Percentiles rank a stretch among this genome's conserved stretches.
Conservation (phyloP, 2,113 vertebrate species). For the Sciurus niger region DNA sequence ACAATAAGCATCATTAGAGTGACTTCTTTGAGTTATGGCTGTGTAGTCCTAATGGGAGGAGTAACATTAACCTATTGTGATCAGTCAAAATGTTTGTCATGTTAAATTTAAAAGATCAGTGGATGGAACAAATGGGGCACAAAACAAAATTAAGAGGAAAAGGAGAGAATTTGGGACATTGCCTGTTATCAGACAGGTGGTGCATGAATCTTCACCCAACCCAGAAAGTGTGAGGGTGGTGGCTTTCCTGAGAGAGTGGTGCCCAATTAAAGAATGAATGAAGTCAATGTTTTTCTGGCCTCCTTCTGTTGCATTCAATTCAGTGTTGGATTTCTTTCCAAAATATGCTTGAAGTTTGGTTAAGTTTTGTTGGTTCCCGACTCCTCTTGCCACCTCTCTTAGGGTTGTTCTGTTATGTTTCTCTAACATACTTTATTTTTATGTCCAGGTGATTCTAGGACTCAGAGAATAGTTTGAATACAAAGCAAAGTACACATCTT, state of each 20-base stretch:
- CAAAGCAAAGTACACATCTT: slow-evolving; percentile 19
- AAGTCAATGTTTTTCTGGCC: background rate
- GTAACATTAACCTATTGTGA: background rate
- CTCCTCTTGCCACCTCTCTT: background rate
- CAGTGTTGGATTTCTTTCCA: background rate
- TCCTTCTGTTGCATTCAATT: background rate
- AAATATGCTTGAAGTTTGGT: background rate
- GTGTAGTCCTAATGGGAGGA: background rate
- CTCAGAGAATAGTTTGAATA: slow-evolving; percentile 49
- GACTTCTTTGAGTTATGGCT: background rate
- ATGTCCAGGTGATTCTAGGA: slow-evolving; percentile 48
- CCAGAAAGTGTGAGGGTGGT: background rate
- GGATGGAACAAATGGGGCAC: background rate
- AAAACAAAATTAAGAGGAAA: background rate
- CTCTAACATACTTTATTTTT: background rate
- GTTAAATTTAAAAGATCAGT: background rate
- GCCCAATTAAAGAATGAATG: background rate
- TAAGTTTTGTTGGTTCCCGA: background rate
- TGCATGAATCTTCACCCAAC: background rate
- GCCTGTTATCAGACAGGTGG: background rate
- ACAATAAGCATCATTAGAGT: background rate
- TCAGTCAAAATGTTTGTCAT: background rate
- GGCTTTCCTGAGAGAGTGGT: background rate
- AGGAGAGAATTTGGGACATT: background rate
- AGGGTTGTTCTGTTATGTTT: slow-evolving; percentile 16